Base-by-base conservation (phyloP, 2,797 vertebrate species). In the Lemur catta region DNA sequence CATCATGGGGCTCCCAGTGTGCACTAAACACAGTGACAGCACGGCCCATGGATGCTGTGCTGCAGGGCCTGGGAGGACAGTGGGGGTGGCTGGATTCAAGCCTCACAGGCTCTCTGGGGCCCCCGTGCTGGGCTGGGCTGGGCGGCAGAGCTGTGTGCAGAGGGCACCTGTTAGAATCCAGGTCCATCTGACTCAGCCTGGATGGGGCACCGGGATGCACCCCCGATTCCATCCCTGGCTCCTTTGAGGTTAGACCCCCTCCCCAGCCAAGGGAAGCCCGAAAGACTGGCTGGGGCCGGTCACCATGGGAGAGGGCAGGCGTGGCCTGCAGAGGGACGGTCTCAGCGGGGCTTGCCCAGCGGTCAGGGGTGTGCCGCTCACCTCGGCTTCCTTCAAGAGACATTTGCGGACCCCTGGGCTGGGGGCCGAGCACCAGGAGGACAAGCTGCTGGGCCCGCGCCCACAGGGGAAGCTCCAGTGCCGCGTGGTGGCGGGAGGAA, bases 351-450 rank as follows among this genome's bases (percentile, higher is more conserved):
- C 46, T 65, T 6, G 2, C 59, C 11, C 18, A 0, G 46, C 2
- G 59, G 11, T 5, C 0, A 13, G 28, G 20, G 38, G 6, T 2
- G 3, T 0, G 11, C 0, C 0, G 38, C 28, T 71, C 50, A 12
- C 14, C 2, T 13, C 0, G 1, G 2, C 26, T 2, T 3, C 1
- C 24, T 3, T 18, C 59, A 26, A 6, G 13, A 55, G 55, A 41
- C 2, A 0, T 3, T 4, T 13, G 6, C 41, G 6, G n/a, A 38
- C 12, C 22, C 26, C 41, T 3, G 14, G 55, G 1, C n/a, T 43
- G 15, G 9, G 18, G 17, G 11, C 28, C 12, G 6, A 20, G 11
- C 59, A 5, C 30, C 10, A 59, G 12, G n/a, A 26, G 46, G 48
- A 55, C 24, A 2, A 33, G 26, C 33, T 22, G 8, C 4, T 3